Evolutionary conservation across 2,888 invertebrate genomes (phyloP).

Genomic region (Camponotus fellah): DNA sequence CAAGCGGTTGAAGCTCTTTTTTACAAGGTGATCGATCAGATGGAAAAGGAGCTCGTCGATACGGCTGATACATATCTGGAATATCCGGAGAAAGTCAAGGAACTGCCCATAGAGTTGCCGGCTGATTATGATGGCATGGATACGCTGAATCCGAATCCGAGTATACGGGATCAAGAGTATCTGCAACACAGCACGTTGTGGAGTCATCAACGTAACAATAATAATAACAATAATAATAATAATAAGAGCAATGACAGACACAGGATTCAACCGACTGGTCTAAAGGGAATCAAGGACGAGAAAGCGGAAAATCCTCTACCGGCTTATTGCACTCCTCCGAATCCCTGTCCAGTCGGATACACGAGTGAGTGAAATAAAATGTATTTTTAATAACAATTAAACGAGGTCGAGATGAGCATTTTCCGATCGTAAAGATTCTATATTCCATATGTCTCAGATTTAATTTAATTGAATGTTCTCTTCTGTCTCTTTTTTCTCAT

Average conservation of each 20-base stretch:
- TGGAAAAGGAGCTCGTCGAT: slow-evolving; percentile 92
- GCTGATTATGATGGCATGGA: slow-evolving; percentile 92
- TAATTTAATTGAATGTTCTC: neutral
- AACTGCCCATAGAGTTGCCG: slow-evolving; percentile 84
- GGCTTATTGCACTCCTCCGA: slow-evolving; percentile 99
- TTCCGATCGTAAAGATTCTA: neutral
- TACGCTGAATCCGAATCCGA: slow-evolving; percentile 91
- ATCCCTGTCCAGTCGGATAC: slow-evolving; percentile 98
- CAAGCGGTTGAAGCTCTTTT: slow-evolving; percentile 91
- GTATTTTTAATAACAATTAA: neutral
- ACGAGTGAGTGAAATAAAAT: slow-evolving; percentile 87
- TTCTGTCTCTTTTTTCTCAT: neutral
- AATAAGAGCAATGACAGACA: slow-evolving; percentile 81
- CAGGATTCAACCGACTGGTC: slow-evolving; percentile 82
- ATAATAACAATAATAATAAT: slow-evolving; percentile 50
- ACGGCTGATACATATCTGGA: slow-evolving; percentile 89
- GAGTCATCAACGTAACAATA: slow-evolving; percentile 91
- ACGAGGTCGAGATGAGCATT: neutral
- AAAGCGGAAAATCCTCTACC: slow-evolving; percentile 97
- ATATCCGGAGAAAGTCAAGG: slow-evolving; percentile 87
- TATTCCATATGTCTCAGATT: neutral
- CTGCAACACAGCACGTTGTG: slow-evolving; percentile 92
- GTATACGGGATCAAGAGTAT: slow-evolving; percentile 95
- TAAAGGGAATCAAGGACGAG: slow-evolving; percentile 90
- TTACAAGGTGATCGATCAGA: slow-evolving; percentile 91